Conservation (phyloP, 1,140 invertebrate genomes). For the Brachionus angularis region DNA sequence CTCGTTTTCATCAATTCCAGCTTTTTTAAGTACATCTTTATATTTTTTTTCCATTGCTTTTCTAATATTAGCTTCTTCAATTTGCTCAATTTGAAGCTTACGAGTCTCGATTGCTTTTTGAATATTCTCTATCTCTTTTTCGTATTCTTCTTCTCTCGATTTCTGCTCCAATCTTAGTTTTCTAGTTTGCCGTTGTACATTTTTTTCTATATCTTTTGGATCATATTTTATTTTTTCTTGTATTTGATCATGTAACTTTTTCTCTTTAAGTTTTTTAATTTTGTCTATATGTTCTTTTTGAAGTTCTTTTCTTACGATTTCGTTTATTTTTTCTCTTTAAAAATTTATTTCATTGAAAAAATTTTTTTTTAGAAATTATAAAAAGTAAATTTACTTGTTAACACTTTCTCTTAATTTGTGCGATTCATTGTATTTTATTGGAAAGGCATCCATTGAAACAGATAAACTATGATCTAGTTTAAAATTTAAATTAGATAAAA, state of each 20-base stretch:
- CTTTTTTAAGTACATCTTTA: conserved; percentile 27
- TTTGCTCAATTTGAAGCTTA: conserved; percentile 33
- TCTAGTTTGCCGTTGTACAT: conserved; percentile 23
- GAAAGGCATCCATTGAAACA: conserved; percentile 33
- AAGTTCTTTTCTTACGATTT: conserved; percentile 11
- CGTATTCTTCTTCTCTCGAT: conserved; percentile 36
- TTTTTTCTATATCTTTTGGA: conserved; percentile 26
- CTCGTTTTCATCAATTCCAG: conserved; percentile 9
- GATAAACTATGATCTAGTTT: conserved; percentile 29
- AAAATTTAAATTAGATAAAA: neutral
- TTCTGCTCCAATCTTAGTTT: conserved; percentile 38
- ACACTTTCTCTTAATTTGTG: conserved; percentile 33
- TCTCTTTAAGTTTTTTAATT: conserved; percentile 37
- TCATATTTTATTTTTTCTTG: conserved; percentile 39
- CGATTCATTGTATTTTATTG: conserved; percentile 29
- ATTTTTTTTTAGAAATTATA: neutral
- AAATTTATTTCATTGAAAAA: neutral
- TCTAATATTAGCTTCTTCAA: conserved; percentile 42
- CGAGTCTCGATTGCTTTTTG: conserved; percentile 14
- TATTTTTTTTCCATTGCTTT: conserved; percentile 36
- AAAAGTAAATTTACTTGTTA: conserved; percentile 4
- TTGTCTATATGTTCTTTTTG: conserved; percentile 42
- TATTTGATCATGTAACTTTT: conserved; percentile 40
- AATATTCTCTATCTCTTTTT: conserved; percentile 27
- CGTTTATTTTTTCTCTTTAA: conserved; percentile 21